Conservation (phyloP, 1,140 invertebrate genomes). For the Trachymyrmex cornetzi region DNA sequence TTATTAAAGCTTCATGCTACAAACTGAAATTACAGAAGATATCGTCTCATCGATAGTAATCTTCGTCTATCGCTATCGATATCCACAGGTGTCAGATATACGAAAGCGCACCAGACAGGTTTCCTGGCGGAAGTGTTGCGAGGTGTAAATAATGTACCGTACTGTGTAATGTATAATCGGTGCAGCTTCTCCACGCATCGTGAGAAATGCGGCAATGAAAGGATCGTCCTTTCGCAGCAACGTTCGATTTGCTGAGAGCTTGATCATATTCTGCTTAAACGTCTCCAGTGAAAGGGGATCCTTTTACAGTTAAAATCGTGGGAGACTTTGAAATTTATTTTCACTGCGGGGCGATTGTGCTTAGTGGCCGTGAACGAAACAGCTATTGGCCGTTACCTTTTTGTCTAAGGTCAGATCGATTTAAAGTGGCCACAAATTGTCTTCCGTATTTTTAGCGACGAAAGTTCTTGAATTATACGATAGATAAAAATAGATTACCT, state of each 20-base stretch:
- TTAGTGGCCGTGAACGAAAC: constrained; percentile 12
- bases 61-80: neutral
- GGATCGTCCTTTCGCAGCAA: constrained; percentile 51
- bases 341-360: constrained; percentile 13
- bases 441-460: constrained; percentile 6
- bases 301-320: constrained; percentile 22
- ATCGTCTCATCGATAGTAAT: neutral
- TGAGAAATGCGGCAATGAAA: constrained; percentile 68
- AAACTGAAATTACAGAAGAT: constrained; percentile 8
- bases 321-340: constrained; percentile 55
- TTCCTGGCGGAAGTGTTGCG: constrained; percentile 2
- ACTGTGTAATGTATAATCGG: constrained; percentile 52
- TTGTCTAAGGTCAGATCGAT: neutral
- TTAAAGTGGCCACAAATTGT: neutral
- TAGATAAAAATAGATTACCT: constrained; percentile 1
- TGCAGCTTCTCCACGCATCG: constrained; percentile 13
- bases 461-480: neutral
- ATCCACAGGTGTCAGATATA: neutral
- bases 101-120: neutral
- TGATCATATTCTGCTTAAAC: constrained; percentile 50
- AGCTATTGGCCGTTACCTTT: constrained; percentile 1
- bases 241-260: constrained; percentile 55
- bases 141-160: constrained; percentile 7
- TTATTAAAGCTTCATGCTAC: neutral
- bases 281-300: constrained; percentile 70